These are phyloP conservation scores for Phoenicopterus ruber DNA, from an alignment of 2,113 vertebrate species.

Conservation along the genomic window DNA sequence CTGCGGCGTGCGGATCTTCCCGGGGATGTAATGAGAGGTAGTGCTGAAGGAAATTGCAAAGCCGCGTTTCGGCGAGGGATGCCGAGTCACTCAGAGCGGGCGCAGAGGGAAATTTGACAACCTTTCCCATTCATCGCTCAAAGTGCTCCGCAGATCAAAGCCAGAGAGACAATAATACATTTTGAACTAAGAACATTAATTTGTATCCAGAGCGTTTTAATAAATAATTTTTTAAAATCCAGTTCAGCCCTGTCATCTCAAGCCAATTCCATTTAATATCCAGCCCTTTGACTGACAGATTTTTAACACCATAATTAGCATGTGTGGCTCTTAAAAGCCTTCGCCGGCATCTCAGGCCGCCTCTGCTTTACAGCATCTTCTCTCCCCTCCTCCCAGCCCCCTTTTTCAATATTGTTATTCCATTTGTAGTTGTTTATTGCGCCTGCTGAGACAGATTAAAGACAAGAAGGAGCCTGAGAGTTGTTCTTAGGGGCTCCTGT, in stretches of 20 bases:
- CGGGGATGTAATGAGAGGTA: not conserved
- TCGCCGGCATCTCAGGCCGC: slow-evolving; percentile 22
- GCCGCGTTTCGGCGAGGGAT: not conserved
- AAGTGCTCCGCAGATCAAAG: slow-evolving; percentile 70
- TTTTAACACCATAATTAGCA: slow-evolving; percentile 76
- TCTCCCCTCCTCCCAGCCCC: not conserved
- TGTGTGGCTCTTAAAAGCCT: slow-evolving; percentile 70
- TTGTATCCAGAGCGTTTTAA: slow-evolving; percentile 68
- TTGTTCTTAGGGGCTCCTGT: not conserved
- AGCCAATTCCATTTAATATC: slow-evolving; percentile 74
- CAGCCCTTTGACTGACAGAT: slow-evolving; percentile 66
- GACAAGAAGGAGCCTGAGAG: not conserved
- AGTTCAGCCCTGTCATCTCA: slow-evolving; percentile 69
- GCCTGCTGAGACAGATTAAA: slow-evolving; percentile 42
- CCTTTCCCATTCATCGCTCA: slow-evolving; percentile 60
- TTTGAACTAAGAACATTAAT: slow-evolving; percentile 67
- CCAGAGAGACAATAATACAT: slow-evolving; percentile 64
- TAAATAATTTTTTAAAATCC: slow-evolving; percentile 57
- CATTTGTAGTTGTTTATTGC: slow-evolving; percentile 66
- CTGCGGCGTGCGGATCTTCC: not conserved
- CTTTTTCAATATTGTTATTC: slow-evolving; percentile 2
- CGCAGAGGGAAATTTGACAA: slow-evolving; percentile 52
- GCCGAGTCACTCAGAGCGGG: not conserved
- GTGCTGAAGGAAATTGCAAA: slow-evolving; percentile 16
- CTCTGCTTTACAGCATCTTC: not conserved